Evolutionary conservation across 2,888 invertebrate species (phyloP), one percentile per base, ranked within the genome.

Genomic region (Cylloceria caligata): DNA sequence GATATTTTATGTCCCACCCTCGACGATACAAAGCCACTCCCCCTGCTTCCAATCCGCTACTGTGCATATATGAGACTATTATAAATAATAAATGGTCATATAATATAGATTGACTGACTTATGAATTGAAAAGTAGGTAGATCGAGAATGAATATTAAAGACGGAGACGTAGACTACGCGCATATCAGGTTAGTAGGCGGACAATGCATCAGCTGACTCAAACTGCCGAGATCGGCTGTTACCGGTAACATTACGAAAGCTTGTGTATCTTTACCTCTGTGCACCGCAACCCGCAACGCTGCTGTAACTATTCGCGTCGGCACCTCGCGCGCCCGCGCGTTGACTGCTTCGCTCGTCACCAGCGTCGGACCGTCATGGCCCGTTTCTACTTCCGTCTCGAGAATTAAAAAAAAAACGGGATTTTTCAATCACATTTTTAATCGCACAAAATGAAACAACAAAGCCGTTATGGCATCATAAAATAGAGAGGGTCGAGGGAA

Each of bases 181-280:
- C 77, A 55, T 69, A 60, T 68, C 45, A 57, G 47, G 24, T 13
- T 47, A 72, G 39, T 55, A 60, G 67, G 52, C 57, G 52, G 16
- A 39, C 21, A 36, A 19, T 60, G 72, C 67, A 68, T 79, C 67
- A 73, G 72, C 79, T 68, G 73, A 73, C 67, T 19, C 64, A 62
- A 42, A 47, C 57, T 49, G 49, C 45, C 45, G 24, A 72, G 67
- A 78, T 39, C 39, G 49, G 72, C 73, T 67, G 67, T 67, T 60
- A 72, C 72, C 60, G 57, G 57, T 72, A 21, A 45, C 19, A 34
- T 24, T 16, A 11, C 21, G 21, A 19, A 6, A 16, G 21, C 39
- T 39, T n/a, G 45, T 36, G 45, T 47, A 57, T 49, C 47, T 60
- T 6, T 34, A 45, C 42, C 34, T 39, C 45, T 36, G 67, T 39